Evolutionary conservation across 1,140 invertebrate species (phyloP), one percentile per base, ranked within the genome.

Genomic region (Drosophila asahinai): DNA sequence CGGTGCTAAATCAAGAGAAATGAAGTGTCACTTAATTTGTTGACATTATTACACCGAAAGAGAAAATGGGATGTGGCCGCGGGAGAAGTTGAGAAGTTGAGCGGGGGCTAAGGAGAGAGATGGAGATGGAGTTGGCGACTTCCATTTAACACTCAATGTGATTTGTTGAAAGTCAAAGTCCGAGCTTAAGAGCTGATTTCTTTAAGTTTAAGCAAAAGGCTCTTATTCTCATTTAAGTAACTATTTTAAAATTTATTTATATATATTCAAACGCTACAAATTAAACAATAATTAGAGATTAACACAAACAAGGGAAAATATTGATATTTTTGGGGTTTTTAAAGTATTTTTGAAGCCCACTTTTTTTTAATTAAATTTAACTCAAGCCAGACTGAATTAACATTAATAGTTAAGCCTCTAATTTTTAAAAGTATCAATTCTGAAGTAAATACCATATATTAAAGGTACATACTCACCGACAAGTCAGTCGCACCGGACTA

Each of bases 401-500:
- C 22, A 25, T 22, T 22, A 22, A 22, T 2, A 22, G 22, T 22
- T 22, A 22, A 22, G 22, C 22, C 22, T 25, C 22, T 25, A 25
- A 25, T 25, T 25, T 25, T 25, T 4, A 22, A 8, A 38, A 12
- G 3, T 3, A 38, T 12, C 36, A 14, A 14, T 11, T 15, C 30
- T 19, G 30, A 58, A 5, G 15, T 12, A 45, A 12, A 45, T 43
- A 22, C 14, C 19, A 57, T n/a, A n/a, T 22, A 55, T 38, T 36
- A 59, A 65, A 65, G 49, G 70, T 75, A 75, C 70, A 74, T 76
- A 92, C 92, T 84, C 82, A 93, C 61, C 94, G 93, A 83, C 95
- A 95, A 54, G 94, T 94, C 58, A 96, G 86, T 68, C 93, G 94
- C 30, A 97, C 96, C 6, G 95, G 96, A 14, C 95, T 95, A 55